Conservation (phyloP, 2,888 invertebrate species). For the Gari tellinella region DNA sequence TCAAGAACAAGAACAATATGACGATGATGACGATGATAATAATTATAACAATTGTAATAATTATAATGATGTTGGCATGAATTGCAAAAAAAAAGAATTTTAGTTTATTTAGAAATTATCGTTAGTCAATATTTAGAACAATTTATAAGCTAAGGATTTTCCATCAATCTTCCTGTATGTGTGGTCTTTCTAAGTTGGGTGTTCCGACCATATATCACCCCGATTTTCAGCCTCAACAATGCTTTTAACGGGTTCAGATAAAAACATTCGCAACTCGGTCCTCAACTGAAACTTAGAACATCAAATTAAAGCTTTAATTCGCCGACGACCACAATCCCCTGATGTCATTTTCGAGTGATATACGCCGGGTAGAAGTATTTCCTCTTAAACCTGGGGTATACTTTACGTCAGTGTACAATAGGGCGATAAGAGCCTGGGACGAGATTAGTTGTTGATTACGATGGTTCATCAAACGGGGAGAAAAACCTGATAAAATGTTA, state of each 20-base stretch:
- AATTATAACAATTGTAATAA: no score
- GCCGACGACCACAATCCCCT: constrained; percentile 11
- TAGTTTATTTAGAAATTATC: no score
- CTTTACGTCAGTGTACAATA: constrained; percentile 3
- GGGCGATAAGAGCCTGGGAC: not conserved
- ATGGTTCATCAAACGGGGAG: no score
- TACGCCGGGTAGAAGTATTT: constrained; percentile 14
- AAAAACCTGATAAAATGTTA: no score
- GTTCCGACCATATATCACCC: constrained; percentile 37
- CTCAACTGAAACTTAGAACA: constrained; percentile 29
- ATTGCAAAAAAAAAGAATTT: no score
- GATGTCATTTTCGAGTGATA: constrained; percentile 31
- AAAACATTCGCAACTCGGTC: not conserved
- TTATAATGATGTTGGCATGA: no score
- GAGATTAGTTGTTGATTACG: constrained; percentile 1
- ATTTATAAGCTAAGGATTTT: no score
- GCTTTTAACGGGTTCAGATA: constrained; percentile 21
- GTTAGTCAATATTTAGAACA: no score
- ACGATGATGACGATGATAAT: no score
- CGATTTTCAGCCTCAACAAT: constrained; percentile 10
- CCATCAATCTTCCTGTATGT: constrained; percentile 14
- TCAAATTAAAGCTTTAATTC: constrained; percentile 18
- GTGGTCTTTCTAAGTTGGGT: constrained; percentile 43
- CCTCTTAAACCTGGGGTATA: constrained; percentile 5
- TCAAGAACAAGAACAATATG: no score